Base-by-base conservation (phyloP, 2,888 invertebrate genomes). In the Euphydryas editha region DNA sequence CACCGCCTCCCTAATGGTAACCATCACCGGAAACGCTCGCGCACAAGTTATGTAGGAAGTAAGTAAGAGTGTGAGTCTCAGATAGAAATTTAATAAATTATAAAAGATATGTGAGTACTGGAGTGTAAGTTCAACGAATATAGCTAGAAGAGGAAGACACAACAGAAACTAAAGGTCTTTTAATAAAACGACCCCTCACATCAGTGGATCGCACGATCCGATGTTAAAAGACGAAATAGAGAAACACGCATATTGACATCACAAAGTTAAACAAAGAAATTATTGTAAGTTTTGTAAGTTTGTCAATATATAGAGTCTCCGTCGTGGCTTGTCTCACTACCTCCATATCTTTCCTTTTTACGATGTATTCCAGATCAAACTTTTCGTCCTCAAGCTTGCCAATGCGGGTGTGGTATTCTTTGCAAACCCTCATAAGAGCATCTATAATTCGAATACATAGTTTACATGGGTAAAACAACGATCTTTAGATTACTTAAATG, bases 281-380 rank as follows among this genome's bases (percentile, higher is more conserved):
- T n/a, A 84, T 78, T 82, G 83, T 86, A 83, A 86, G 87, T 90
- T 87, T 83, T 86, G 89, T 89, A 77, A 92, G 90, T 90, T 85
- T 79, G 78, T 85, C 81, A 88, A 83, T 83, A 83, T 79, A 81
- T 82, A 84, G 83, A 84, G 81, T 80, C 78, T 80, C 77, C 75
- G 81, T 72, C 72, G 81, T 80, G 81, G 85, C 85, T 83, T 78
- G 77, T 83, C 81, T 86, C 88, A 95, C 95, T 96, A 99, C 99
- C 98, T 99, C 98, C 93, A 96, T 96, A 93, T 99, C 99, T 96
- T 99, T 99, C 95, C 97, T 97, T 94, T 97, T 97, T 93, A 99
- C 98, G 94, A 97, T 94, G 95, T 97, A 96, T 95, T 99, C 99
- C 95, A 99, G 95, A 95, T 99, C 99, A 94, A 97, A 99, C 94